Base-by-base conservation (phyloP, 2,888 invertebrate genomes). In the Dyspetes luteomarginatus region DNA sequence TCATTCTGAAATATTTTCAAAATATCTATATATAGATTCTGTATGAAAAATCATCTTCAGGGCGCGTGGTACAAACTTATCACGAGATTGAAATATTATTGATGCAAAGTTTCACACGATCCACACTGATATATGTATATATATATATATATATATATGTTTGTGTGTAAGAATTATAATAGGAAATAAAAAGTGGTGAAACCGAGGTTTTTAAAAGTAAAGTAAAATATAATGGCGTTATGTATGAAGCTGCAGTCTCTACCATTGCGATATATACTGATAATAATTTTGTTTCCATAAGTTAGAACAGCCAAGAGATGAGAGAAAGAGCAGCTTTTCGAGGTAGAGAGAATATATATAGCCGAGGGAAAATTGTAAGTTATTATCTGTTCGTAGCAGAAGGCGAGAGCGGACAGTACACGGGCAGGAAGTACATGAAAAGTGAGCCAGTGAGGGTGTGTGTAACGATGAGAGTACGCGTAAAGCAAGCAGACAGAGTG, bases 341-440 rank as follows among this genome's bases (percentile, higher is more conserved):
- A 17, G 36, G 68, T 41, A 67, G n/a, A 55, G 28, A 22, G n/a
- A n/a, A n/a, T n/a, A n/a, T n/a, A 22, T 58, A 52, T 50, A 36
- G 73, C 68, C 69, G 78, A 64, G 82, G 78, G 78, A 82, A 85
- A 78, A 84, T 84, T 82, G 78, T 76, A 86, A 89, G 86, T 89
- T 89, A 89, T 89, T 89, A 89, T 89, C 89, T 86, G 83, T 72
- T 83, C 74, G 83, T 65, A 83, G 81, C 88, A 87, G 89, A 83
- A 86, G 86, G 85, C 69, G 50, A 78, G 69, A 73, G 64, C 75
- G 80, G 50, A 50, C 50, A 45, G 19, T 45, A n/a, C 12, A n/a
- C n/a, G 26, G 43, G 30, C 19, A 48, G 58, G 22, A 50, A 50
- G 24, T 50, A 50, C 50, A 22, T 50, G 50, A 22, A 55, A 17